Percentiles rank a stretch among this genome's conserved stretches.
phyloP scores from a whole-genome alignment of 2,113 vertebrate genomes.

The Toxotes chatareus region DNA sequence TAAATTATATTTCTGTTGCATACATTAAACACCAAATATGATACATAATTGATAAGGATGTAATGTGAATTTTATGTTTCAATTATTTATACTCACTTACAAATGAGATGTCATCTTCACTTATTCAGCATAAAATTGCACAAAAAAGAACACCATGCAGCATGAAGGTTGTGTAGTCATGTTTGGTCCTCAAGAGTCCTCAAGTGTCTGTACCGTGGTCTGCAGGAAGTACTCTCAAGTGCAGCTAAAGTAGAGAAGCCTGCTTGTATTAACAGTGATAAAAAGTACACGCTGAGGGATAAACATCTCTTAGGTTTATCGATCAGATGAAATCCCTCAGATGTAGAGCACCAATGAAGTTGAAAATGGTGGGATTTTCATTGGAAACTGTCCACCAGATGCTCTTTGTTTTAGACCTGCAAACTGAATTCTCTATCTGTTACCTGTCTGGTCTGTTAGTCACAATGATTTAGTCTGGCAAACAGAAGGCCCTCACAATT shows the following conservation, averaged over 20 bases:
- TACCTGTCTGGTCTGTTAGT: neutral
- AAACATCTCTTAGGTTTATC: slow-evolving; percentile 56
- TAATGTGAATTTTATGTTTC: neutral
- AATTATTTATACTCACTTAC: neutral
- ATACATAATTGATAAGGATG: slow-evolving; percentile 17
- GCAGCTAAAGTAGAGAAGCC: slow-evolving; percentile 25
- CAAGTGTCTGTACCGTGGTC: neutral
- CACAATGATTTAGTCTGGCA: neutral
- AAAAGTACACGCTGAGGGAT: slow-evolving; percentile 36
- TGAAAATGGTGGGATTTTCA: slow-evolving; percentile 46
- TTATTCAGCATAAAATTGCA: neutral
- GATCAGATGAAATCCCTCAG: slow-evolving; percentile 55
- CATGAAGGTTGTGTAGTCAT: neutral
- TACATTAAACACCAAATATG: neutral
- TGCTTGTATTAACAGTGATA: slow-evolving; percentile 38
- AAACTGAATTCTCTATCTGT: slow-evolving; percentile 17
- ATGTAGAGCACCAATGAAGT: slow-evolving; percentile 56
- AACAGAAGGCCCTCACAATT: neutral
- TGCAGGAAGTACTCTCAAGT: slow-evolving; percentile 22
- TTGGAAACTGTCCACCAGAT: slow-evolving; percentile 29
- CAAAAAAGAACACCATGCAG: neutral
- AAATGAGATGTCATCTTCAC: neutral
- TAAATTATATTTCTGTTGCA: slow-evolving; percentile 5
- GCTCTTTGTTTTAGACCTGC: neutral
- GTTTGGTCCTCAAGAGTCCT: slow-evolving; percentile 1